Evolutionary conservation across 2,797 vertebrate species (phyloP).

Genomic region (Thunnus albacares): DNA sequence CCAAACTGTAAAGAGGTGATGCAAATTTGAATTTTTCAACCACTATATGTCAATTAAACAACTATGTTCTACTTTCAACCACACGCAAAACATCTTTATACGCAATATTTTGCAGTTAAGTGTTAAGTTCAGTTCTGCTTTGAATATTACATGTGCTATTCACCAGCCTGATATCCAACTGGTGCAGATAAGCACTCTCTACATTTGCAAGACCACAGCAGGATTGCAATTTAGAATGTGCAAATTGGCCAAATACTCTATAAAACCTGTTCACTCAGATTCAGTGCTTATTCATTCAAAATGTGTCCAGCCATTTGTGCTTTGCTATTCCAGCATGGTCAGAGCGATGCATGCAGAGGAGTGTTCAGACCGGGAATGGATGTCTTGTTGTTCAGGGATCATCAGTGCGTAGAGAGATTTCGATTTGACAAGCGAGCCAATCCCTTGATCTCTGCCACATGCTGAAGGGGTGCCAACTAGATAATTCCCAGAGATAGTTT

Average conservation of each 20-base stretch:
- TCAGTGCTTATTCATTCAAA: conserved; percentile 14
- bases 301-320: background rate
- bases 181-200: background rate
- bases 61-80: too few relatives aligned
- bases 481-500: conserved; percentile 37
- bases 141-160: background rate
- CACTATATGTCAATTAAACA: too few relatives aligned
- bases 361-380: conserved; percentile 29
- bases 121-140: background rate
- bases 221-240: background rate
- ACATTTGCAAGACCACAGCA: background rate
- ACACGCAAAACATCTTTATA: background rate
- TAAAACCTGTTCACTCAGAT: background rate
- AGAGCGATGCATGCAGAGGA: background rate
- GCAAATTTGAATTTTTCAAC: too few relatives aligned
- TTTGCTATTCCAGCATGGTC: conserved; percentile 24
- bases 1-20: background rate
- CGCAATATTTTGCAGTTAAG: background rate
- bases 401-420: conserved; percentile 46
- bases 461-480: conserved; percentile 20
- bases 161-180: background rate
- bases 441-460: conserved; percentile 48
- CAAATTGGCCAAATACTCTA: background rate
- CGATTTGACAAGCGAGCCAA: conserved; percentile 43
- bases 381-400: conserved; percentile 45